Conservation (phyloP, 92 coral and sea anemone genomes). For the Bergia puertoricense region DNA sequence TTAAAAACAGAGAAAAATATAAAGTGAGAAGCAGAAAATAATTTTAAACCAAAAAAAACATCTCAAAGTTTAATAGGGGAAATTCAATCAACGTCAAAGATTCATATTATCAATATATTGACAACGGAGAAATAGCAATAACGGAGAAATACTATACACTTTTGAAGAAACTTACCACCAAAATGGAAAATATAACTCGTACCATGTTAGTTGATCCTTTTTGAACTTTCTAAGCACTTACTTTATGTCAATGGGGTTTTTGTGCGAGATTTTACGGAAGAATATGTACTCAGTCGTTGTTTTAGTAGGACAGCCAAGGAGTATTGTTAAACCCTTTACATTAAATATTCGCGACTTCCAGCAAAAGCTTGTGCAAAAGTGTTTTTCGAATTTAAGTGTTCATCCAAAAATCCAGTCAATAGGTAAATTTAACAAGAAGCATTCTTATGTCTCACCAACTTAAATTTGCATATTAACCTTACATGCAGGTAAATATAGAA, state of each 20-base stretch:
- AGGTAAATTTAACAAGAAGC: not conserved
- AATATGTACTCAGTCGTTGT: not conserved
- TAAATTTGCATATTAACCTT: slow-evolving; percentile 6
- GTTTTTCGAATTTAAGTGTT: not conserved
- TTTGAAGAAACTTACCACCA: not conserved
- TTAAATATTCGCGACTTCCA: too few relatives aligned
- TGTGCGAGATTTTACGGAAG: not conserved
- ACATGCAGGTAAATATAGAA: not conserved
- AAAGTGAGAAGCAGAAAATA: not conserved
- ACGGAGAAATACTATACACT: not conserved
- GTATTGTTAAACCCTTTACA: not conserved
- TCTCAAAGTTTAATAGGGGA: not conserved
- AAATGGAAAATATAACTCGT: not conserved
- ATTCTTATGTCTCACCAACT: not conserved
- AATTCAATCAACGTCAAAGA: not conserved
- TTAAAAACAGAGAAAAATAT: too few relatives aligned
- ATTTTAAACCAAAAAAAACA: too few relatives aligned
- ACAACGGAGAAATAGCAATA: not conserved
- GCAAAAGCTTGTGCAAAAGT: not conserved
- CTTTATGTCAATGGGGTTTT: too few relatives aligned
- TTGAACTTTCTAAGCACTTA: too few relatives aligned
- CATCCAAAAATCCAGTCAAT: not conserved
- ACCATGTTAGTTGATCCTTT: not conserved
- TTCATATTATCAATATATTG: not conserved
- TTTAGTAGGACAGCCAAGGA: not conserved